Evolutionary conservation across 2,797 vertebrate species (phyloP).

Genomic region (Pangasius larnaudii): DNA sequence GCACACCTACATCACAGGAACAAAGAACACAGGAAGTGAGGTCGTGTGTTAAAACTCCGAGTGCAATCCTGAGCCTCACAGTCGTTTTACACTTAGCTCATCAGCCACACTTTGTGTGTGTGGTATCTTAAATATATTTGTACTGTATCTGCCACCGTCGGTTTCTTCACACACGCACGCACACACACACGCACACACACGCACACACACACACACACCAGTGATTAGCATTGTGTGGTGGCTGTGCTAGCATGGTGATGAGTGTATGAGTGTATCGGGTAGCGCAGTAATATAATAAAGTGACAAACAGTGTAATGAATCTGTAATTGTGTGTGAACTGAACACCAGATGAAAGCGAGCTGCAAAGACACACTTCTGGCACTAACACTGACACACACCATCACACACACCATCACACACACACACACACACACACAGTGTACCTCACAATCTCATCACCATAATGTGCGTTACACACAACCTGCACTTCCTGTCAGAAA

Average conservation of each 20-base stretch:
- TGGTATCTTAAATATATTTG: background rate
- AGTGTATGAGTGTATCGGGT: background rate
- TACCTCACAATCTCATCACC: constrained; percentile 7
- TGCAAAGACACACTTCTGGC: constrained; percentile 14
- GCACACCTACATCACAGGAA: background rate
- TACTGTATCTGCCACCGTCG: background rate
- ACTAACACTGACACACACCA: background rate
- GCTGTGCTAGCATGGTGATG: background rate
- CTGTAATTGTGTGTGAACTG: constrained; percentile 31
- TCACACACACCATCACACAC: constrained; percentile 26
- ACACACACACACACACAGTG: constrained; percentile 32
- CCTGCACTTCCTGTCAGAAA: background rate
- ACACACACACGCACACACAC: background rate
- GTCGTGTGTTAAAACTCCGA: background rate
- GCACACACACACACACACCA: background rate
- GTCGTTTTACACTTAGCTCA: background rate
- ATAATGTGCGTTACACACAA: background rate
- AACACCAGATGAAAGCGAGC: constrained; percentile 57
- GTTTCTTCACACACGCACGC: background rate
- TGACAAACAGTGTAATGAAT: constrained; percentile 17
- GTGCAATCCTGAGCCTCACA: background rate
- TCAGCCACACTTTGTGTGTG: background rate
- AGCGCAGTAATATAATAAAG: constrained; percentile 11
- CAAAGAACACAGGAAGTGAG: background rate
- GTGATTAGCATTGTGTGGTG: background rate